phyloP scores from a whole-genome alignment of 2,888 invertebrate species.

The Lepidochrysops patricia region DNA sequence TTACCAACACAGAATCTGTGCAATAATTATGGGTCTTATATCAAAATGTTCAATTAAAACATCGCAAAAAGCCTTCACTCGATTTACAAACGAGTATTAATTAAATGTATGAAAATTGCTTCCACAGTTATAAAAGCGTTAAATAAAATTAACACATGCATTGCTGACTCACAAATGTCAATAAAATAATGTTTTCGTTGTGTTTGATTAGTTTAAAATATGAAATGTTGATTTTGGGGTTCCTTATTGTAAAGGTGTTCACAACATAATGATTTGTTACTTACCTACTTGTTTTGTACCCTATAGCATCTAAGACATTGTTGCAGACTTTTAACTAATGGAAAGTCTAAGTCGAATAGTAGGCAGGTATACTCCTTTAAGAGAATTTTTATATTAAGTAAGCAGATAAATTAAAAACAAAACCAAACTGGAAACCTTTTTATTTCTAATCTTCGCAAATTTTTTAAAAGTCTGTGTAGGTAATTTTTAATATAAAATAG shows the following conservation, averaged over 20 bases:
- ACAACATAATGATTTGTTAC: too few relatives aligned
- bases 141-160: slow-evolving; percentile 2
- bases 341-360: too few relatives aligned
- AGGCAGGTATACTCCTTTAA: too few relatives aligned
- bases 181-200: slow-evolving; percentile 7
- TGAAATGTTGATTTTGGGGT: neutral
- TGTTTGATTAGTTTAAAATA: slow-evolving; percentile 1
- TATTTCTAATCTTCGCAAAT: too few relatives aligned
- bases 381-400: too few relatives aligned
- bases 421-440: too few relatives aligned
- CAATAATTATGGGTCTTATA: neutral
- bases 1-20: neutral
- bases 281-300: too few relatives aligned
- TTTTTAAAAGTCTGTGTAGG: too few relatives aligned
- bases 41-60: neutral
- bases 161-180: slow-evolving; percentile 10
- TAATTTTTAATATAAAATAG: too few relatives aligned
- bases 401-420: too few relatives aligned
- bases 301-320: too few relatives aligned
- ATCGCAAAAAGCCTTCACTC: neutral
- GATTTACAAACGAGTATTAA: neutral
- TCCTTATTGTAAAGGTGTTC: neutral
- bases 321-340: too few relatives aligned
- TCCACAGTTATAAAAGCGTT: neutral
- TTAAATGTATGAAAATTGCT: slow-evolving; percentile 6